These are phyloP conservation scores for Puma concolor DNA, from an alignment of 2,113 vertebrate species.

Conservation along the genomic window DNA sequence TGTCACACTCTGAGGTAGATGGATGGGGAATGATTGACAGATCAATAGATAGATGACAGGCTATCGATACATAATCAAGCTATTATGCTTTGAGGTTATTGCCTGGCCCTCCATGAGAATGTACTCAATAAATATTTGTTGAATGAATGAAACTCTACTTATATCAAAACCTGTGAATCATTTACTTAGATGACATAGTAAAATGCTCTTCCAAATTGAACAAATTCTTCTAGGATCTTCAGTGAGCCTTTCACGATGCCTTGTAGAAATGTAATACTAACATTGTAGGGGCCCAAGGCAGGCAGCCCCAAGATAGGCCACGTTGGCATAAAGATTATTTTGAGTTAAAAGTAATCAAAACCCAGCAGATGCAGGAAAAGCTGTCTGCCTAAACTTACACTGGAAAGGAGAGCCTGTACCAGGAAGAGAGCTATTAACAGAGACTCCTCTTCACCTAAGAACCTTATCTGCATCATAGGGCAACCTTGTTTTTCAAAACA, in stretches of 20 bases:
- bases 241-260: neutral
- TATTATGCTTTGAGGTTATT: neutral
- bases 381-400: neutral
- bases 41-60: neutral
- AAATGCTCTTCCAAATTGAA: neutral
- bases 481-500: neutral
- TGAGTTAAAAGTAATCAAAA: neutral
- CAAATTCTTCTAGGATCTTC: neutral
- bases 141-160: neutral
- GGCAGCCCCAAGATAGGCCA: neutral
- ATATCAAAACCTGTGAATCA: constrained; percentile 19
- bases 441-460: neutral
- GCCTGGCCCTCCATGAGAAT: neutral
- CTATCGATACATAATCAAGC: neutral
- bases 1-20: neutral
- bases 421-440: neutral
- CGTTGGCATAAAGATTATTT: neutral
- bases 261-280: constrained; percentile 1
- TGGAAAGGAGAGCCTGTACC: neutral
- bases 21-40: neutral
- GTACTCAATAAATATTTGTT: neutral
- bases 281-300: neutral
- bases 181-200: neutral
- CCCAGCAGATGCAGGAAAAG: neutral
- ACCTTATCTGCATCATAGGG: neutral